phyloP scores from a whole-genome alignment of 2,113 vertebrate species.

The Chloroceryle aenea region DNA sequence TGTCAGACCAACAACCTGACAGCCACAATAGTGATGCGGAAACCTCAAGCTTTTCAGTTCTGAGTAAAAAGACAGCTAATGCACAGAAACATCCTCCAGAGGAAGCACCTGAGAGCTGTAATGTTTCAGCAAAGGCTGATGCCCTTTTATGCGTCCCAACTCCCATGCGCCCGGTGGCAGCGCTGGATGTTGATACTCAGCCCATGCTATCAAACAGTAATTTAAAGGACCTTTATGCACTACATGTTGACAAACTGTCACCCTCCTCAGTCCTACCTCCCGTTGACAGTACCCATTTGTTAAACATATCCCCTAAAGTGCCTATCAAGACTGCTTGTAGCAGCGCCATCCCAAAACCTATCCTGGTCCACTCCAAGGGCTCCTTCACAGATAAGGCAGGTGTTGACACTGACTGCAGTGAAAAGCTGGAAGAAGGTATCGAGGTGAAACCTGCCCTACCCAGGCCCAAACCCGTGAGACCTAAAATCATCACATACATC shows the following conservation, averaged over 20 bases:
- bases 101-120: conserved; percentile 31
- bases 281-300: conserved; percentile 68
- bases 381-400: conserved; percentile 25
- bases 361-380: conserved; percentile 75
- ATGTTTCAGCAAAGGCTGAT: not conserved
- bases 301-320: conserved; percentile 76
- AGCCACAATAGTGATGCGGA: not conserved
- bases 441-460: conserved; percentile 79
- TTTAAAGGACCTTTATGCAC: conserved; percentile 59
- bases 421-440: conserved; percentile 75
- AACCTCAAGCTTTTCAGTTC: not conserved
- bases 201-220: conserved; percentile 2
- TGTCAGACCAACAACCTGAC: not conserved
- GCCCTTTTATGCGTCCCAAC: conserved; percentile 25
- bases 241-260: conserved; percentile 50
- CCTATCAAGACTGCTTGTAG: conserved; percentile 78
- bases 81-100: conserved; percentile 47
- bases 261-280: conserved; percentile 58
- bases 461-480: conserved; percentile 89
- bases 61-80: conserved; percentile 12
- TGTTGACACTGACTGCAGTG: conserved; percentile 62
- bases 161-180: not conserved
- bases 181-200: conserved; percentile 32
- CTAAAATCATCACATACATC: conserved; percentile 97
- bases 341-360: conserved; percentile 87